Percentiles rank a stretch among this genome's conserved stretches.
These are phyloP conservation scores for Onthophagus sagittarius DNA, from an alignment of 2,888 invertebrate species.

Conservation along the genomic window DNA sequence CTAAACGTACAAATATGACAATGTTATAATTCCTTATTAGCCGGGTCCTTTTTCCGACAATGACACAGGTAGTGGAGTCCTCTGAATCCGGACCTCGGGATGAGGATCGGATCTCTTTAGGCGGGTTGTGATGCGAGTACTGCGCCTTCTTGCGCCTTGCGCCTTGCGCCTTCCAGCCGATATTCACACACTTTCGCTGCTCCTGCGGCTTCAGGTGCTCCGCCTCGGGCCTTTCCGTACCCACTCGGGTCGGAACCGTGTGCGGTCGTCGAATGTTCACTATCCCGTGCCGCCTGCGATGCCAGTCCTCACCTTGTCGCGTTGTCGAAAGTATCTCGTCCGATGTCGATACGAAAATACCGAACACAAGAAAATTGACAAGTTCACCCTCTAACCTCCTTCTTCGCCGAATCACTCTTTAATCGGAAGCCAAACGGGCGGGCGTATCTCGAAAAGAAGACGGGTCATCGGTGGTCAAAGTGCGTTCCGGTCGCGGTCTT, in stretches of 20 bases:
- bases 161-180: not conserved
- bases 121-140: too few relatives aligned
- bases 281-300: not conserved
- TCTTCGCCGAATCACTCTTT: not conserved
- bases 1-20: not conserved
- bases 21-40: not conserved
- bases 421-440: not conserved
- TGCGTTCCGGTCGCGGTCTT: not conserved
- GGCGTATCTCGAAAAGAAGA: not conserved
- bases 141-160: too few relatives aligned
- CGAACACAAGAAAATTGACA: not conserved
- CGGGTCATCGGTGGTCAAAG: constrained; percentile 9
- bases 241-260: not conserved
- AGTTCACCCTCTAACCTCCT: not conserved
- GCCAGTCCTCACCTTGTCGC: not conserved
- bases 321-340: not conserved
- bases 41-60: not conserved
- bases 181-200: not conserved
- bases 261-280: not conserved
- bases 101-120: too few relatives aligned
- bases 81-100: not conserved
- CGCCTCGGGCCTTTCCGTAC: not conserved
- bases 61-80: not conserved
- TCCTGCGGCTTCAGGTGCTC: not conserved
- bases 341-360: not conserved